Evolutionary conservation across 2,113 vertebrate genomes (phyloP), one percentile per base, ranked within the genome.

Genomic region (Saguinus imperator): DNA sequence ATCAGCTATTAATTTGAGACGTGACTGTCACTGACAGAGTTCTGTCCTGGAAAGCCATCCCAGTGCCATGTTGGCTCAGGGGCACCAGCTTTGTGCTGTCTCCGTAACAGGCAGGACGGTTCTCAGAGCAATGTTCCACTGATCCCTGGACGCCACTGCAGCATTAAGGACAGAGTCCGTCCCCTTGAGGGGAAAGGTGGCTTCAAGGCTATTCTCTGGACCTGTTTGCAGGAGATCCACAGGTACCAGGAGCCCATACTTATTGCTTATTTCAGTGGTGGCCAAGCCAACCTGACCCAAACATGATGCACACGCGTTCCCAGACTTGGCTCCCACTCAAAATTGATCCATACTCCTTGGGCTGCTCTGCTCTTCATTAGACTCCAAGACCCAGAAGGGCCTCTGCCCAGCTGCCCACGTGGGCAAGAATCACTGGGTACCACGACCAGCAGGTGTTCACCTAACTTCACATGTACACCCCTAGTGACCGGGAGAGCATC

Each of bases 261-360:
- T 98, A 98, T 96, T 98, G 97, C 97, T 97, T 94, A 93, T 61
- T 82, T 92, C 70, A 87, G 77, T 35, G 85, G 76, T 68, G 81
- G 90, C 91, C 79, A 75, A 58, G 81, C 87, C 90, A 70, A 2
- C 89, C 87, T 68, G 81, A 73, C 25, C 64, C n/a, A 50, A 20
- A 64, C 40, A 0, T 43, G 89, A 73, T 23, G n/a, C 21, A 20
- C 8, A 5, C 0, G 9, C 82, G 68, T 83, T 73, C 89, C 86
- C 6, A 0, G 82, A n/a, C 23, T 5, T 11, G 79, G 43, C 64
- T 20, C 55, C 84, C 87, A 32, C 55, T 52, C 66, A 18, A 10
- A n/a, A 37, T 16, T 29, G 21, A 18, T 77, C 90, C 58, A 13
- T n/a, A 29, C 35, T 52, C n/a, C 12, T 3, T 3, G 2, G 1